phyloP scores from a whole-genome alignment of 2,888 invertebrate species.

The Megalurothrips usitatus region DNA sequence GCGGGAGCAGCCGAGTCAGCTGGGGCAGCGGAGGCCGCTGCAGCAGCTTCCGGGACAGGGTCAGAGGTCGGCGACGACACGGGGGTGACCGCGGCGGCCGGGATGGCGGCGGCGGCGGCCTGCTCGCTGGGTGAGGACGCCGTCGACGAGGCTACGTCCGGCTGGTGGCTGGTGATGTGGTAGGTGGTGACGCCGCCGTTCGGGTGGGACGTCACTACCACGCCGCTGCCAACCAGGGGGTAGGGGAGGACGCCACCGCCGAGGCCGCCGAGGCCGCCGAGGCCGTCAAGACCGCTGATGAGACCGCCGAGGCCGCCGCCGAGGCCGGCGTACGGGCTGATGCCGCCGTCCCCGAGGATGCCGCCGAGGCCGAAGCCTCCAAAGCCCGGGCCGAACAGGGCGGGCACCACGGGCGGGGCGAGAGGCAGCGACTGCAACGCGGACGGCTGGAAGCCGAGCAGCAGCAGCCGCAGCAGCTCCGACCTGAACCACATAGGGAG shows the following conservation, averaged over 20 bases:
- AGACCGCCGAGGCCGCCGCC: background rate
- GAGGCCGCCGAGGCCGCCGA: background rate
- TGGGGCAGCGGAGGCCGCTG: background rate
- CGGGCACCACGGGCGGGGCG: background rate
- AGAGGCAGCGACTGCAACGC: background rate
- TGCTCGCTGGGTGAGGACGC: slow-evolving; percentile 8
- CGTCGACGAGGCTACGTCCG: background rate
- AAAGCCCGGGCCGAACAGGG: background rate
- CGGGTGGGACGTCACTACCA: slow-evolving; percentile 20
- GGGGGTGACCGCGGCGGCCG: slow-evolving; percentile 5
- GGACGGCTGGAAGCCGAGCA: background rate
- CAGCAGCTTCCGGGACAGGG: background rate
- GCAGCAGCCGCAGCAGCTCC: too few relatives aligned
- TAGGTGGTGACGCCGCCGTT: slow-evolving; percentile 29
- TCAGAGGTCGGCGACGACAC: background rate
- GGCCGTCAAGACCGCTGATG: background rate
- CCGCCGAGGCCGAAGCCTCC: background rate
- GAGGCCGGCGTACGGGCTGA: background rate
- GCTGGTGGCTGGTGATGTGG: background rate
- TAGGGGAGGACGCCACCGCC: background rate
- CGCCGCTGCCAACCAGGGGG: background rate
- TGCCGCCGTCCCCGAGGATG: too few relatives aligned
- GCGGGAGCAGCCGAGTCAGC: background rate
- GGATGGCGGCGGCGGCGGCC: background rate
- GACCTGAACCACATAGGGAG: too few relatives aligned